Base-by-base conservation (phyloP, 53 echinoderm and acorn worm species). In the Echinometra lucunter region DNA sequence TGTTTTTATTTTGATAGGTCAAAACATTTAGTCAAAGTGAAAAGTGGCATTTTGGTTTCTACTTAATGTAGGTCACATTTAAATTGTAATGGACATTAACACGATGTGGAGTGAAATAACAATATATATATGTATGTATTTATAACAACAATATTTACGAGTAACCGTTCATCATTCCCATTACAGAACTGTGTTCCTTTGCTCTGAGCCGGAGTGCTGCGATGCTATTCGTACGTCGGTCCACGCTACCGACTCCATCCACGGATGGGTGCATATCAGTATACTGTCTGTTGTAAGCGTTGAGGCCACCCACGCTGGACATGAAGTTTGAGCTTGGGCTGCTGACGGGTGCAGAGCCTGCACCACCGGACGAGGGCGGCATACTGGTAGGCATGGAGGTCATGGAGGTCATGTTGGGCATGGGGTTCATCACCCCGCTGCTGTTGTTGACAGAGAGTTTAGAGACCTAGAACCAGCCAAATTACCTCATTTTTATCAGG, bases 111-210 rank as follows among this genome's bases (percentile, higher is more conserved):
- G 78, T 19, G 78, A 91, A 67, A 91, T 91, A 91, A 63, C 91
- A 78, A 78, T 98, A 92, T 67, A 91, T 44, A 57, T 53, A 53
- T 53, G 13, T 25, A 70, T 44, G 32, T 56, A 88, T 88, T 32
- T 55, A 49, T 88, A 63, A 9, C 10, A 56, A 32, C n/a, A 38
- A 57, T 44, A 57, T 97, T 95, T 96, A 98, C 35, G 98, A 97
- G 63, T 97, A 98, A 4, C 98, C 98, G 70, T 98, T 98, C 98
- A 98, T 98, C 96, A 98, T 97, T 17, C 98, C 97, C 66, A 98
- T 96, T 37, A 97, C 98, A 37, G 96, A 93, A 94, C 97, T 97
- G 49, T 98, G 98, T 82, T 98, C 98, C 87, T 98, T 98, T 34
- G 98, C 98, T 74, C 98, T 93, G 75, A 98, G 95, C 42, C 98